phyloP scores from a whole-genome alignment of 2,113 vertebrate genomes.

The Cettia cetti region DNA sequence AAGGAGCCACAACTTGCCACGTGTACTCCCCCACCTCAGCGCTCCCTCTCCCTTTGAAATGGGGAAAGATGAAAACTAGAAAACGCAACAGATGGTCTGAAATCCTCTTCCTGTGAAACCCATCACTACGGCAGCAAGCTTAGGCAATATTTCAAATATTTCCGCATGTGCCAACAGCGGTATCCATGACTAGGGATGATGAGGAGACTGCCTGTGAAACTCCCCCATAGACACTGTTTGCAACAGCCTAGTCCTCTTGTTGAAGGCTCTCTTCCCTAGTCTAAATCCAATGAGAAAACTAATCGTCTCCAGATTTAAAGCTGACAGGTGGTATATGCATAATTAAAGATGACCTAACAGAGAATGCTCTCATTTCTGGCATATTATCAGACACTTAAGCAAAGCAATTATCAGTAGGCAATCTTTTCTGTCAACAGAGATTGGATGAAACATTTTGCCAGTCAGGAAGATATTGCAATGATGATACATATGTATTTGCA shows the following conservation, averaged over 20 bases:
- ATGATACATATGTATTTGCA: constrained; percentile 46
- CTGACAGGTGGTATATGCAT: constrained; percentile 78
- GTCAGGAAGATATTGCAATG: constrained; percentile 59
- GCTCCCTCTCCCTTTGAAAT: constrained; percentile 23
- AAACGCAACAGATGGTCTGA: constrained; percentile 73
- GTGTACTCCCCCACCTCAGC: neutral
- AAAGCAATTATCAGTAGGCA: constrained; percentile 79
- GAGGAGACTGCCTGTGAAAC: constrained; percentile 53
- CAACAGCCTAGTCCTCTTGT: constrained; percentile 50
- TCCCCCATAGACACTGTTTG: constrained; percentile 60
- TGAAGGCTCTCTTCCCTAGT: constrained; percentile 59
- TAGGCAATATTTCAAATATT: constrained; percentile 59
- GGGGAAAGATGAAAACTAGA: constrained; percentile 55
- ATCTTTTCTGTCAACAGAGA: constrained; percentile 77
- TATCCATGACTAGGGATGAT: constrained; percentile 51
- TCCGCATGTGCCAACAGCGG: constrained; percentile 29
- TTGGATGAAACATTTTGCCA: constrained; percentile 69
- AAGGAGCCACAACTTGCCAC: neutral
- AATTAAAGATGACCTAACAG: constrained; percentile 81
- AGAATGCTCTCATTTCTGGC: constrained; percentile 77
- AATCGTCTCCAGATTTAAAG: constrained; percentile 69
- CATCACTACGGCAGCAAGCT: constrained; percentile 41
- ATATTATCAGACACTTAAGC: constrained; percentile 79
- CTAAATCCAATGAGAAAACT: constrained; percentile 55
- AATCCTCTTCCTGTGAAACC: constrained; percentile 53